Base-by-base conservation (phyloP, 2,797 vertebrate genomes). In the Avahi laniger region DNA sequence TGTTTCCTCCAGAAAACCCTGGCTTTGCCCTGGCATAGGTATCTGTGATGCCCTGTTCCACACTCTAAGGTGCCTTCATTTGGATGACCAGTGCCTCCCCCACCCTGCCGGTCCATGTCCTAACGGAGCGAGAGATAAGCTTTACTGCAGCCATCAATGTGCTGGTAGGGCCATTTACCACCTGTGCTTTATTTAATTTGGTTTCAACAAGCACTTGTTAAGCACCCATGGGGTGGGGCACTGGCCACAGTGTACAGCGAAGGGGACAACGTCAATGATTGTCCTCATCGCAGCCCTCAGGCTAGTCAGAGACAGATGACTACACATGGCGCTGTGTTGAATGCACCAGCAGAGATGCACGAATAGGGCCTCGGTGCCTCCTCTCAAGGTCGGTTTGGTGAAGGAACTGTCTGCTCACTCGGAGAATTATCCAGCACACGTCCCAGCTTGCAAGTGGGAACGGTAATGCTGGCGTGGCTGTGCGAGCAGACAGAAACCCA, bases 131-230 rank as follows among this genome's bases (percentile, higher is more conserved):
- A 11, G 50, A 65, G 93, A 35, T 46, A 14, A 78, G 46, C 18
- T 43, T 7, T n/a, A 18, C 13, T 10, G 20, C 52, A 13, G 59
- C 48, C 82, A 26, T 24, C 33, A n/a, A 28, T 41, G 6, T 50
- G 22, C 1, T 1, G 2, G 7, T 5, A 50, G 59, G 46, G 26
- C 61, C 33, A 8, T 54, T 78, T 5, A 7, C 22, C 54, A 82
- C 33, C 69, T 89, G 85, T 28, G 50, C 79, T 93, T 70, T n/a
- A 20, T 57, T 91, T 72, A 63, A 70, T 50, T 57, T 83, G 30
- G 24, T 76, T 78, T 92, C 59, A 30, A 28, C 50, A 96, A 96
- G 95, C 54, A 81, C 76, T 17, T 54, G 28, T 54, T 54, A 43
- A 54, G 65, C 33, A 63, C n/a, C 30, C 33, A 30, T 0, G 15